A percentile compares a stretch with the other conserved stretches of the same genome.
Conservation (phyloP, 2,888 invertebrate species). For the Andrena bucephala region DNA sequence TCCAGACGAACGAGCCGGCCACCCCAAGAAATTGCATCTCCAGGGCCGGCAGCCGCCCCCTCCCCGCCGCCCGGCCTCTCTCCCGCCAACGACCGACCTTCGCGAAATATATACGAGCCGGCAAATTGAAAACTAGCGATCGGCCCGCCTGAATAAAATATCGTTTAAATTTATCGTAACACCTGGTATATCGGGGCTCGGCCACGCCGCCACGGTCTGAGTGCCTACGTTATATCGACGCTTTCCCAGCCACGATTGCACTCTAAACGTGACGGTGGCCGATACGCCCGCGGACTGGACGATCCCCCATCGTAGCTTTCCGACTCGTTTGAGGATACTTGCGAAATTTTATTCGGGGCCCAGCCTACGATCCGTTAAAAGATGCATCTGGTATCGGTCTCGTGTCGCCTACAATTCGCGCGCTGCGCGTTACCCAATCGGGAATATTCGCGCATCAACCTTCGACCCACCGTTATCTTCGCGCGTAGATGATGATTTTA, state of each 20-base stretch:
- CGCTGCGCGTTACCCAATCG: background rate
- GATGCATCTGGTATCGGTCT: constrained; percentile 15
- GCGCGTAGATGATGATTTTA: no score
- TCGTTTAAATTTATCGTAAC: constrained; percentile 84
- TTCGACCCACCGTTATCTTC: background rate
- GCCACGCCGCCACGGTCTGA: constrained; percentile 69
- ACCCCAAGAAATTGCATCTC: constrained; percentile 83
- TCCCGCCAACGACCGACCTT: constrained; percentile 58
- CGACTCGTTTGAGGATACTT: constrained; percentile 36
- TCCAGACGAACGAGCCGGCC: constrained; percentile 75
- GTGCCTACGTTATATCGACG: constrained; percentile 70
- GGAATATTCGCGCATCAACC: background rate
- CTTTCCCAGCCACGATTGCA: constrained; percentile 64
- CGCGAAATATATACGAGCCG: constrained; percentile 83
- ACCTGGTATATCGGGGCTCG: constrained; percentile 81
- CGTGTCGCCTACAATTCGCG: background rate
- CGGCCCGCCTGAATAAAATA: constrained; percentile 84
- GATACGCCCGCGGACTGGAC: constrained; percentile 34
- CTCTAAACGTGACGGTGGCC: constrained; percentile 56
- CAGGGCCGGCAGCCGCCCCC: constrained; percentile 68
- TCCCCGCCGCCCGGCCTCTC: constrained; percentile 54
- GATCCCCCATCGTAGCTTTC: background rate
- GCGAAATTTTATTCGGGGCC: constrained; percentile 42
- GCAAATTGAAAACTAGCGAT: constrained; percentile 85
- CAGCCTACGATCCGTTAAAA: constrained; percentile 25